Conservation (phyloP, 2,113 vertebrate genomes). For the Climacteris rufus region DNA sequence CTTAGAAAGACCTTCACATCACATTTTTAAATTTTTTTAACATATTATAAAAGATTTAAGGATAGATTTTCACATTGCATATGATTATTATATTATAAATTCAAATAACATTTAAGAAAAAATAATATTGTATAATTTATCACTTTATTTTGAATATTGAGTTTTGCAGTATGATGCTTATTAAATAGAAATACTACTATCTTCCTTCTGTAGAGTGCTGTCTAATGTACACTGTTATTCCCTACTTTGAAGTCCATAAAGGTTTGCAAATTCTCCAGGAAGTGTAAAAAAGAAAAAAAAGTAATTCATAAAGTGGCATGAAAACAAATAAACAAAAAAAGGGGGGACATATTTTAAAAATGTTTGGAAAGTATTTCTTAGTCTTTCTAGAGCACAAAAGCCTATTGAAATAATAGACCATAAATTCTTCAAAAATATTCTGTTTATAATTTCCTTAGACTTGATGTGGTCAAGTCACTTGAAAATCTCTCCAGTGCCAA, state of each 20-base stretch:
- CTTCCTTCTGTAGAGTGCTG: not conserved
- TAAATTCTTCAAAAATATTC: not conserved
- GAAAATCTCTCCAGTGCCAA: not conserved
- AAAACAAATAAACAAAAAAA: not conserved
- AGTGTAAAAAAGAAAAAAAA: not conserved
- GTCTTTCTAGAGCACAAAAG: not conserved
- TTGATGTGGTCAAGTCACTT: not conserved
- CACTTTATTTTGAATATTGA: not conserved
- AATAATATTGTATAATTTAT: not conserved
- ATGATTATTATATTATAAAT: not conserved
- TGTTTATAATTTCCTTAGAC: not conserved
- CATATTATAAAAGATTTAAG: not conserved
- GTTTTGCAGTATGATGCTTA: not conserved
- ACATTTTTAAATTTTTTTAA: not conserved
- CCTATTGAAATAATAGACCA: not conserved
- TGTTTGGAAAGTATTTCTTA: not conserved
- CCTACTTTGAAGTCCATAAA: not conserved
- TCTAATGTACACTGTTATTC: not conserved
- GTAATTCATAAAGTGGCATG: not conserved
- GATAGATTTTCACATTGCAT: not conserved
- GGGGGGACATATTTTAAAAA: fast-evolving
- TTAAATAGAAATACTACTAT: not conserved
- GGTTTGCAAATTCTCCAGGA: not conserved
- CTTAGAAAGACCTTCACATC: not conserved
- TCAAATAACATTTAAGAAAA: not conserved